Conservation (phyloP, 2,888 invertebrate genomes). For the Hesperia comma region DNA sequence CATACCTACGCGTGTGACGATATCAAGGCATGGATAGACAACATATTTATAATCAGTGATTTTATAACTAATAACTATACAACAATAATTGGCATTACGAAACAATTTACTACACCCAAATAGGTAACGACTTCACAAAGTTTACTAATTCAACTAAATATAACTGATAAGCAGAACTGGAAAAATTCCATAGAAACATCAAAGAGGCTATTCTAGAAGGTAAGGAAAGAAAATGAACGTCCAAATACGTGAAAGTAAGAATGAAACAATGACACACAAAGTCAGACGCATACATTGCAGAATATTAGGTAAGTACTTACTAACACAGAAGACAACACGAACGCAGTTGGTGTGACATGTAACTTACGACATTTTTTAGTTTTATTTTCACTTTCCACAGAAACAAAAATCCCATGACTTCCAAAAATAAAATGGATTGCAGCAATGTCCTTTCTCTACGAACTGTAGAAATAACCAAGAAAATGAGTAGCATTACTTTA, state of each 20-base stretch:
- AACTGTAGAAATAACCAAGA: not conserved
- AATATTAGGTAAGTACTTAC: too few species aligned
- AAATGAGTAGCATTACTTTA: too few species aligned
- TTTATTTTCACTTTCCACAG: not conserved
- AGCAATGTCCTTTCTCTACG: slow-evolving; percentile 1
- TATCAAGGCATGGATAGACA: not conserved
- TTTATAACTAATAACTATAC: not conserved
- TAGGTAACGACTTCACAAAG: not conserved
- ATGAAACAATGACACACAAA: not conserved
- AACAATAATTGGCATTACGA: too few species aligned
- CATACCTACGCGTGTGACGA: not conserved
- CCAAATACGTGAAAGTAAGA: too few species aligned
- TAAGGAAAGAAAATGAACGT: too few species aligned
- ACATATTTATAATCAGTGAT: not conserved
- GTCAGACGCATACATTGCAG: not conserved
- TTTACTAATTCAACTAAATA: too few species aligned
- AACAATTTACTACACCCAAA: not conserved
- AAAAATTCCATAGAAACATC: too few species aligned
- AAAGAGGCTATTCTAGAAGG: too few species aligned
- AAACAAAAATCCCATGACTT: slow-evolving; percentile 8
- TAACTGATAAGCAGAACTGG: too few species aligned
- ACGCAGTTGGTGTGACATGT: not conserved
- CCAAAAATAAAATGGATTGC: not conserved
- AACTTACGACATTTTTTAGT: not conserved
- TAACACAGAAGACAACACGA: slow-evolving; percentile 7